A percentile compares a stretch with the other conserved stretches of the same genome.
Evolutionary conservation across 1,140 invertebrate genomes (phyloP).

Genomic region (Cyclina sinensis): DNA sequence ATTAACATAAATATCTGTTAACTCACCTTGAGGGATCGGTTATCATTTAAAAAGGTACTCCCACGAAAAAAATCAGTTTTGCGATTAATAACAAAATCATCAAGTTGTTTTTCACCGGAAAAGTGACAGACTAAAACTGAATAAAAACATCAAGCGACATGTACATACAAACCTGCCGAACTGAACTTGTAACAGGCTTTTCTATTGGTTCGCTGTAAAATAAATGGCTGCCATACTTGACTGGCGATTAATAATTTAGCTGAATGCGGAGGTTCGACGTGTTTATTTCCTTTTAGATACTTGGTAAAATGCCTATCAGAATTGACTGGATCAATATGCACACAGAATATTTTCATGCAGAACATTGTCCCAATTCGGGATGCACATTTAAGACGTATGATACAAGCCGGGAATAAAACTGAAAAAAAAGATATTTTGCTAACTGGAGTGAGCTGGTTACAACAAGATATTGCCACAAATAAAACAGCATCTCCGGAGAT

Average conservation of each 20-base stretch:
- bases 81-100: constrained; percentile 3
- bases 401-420: no score
- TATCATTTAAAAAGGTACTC: constrained; percentile 20
- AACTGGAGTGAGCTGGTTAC: no score
- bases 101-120: constrained; percentile 8
- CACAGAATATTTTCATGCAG: not conserved
- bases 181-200: not conserved
- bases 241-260: constrained; percentile 44
- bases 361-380: no score
- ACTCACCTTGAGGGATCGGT: constrained; percentile 33
- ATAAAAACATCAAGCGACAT: constrained; percentile 30
- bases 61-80: not conserved
- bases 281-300: not conserved
- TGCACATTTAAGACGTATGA: no score
- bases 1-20: not conserved
- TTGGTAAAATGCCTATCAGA: not conserved
- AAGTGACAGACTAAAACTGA: not conserved
- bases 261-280: constrained; percentile 20
- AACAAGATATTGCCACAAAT: no score
- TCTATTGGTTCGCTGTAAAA: constrained; percentile 25
- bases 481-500: no score
- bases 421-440: no score
- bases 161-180: constrained; percentile 25
- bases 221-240: constrained; percentile 47
- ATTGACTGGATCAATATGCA: not conserved